These are phyloP conservation scores for Sebastiscus albofasciatus DNA, from an alignment of 2,797 vertebrate species.

Conservation along the genomic window DNA sequence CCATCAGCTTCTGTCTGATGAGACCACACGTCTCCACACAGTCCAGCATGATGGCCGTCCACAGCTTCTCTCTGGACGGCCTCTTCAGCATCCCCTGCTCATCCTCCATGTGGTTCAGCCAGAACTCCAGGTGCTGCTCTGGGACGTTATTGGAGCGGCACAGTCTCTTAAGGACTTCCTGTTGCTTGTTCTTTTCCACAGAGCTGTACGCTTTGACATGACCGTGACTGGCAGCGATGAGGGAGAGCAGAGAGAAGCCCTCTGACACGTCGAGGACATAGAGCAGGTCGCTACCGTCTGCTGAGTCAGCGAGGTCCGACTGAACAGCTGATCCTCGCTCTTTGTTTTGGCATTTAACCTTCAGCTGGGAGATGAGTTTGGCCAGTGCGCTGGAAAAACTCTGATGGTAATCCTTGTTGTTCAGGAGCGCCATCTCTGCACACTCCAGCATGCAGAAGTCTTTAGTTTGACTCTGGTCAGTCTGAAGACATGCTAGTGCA, in stretches of 20 bases:
- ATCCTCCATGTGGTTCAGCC: slow-evolving; percentile 91
- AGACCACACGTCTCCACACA: slow-evolving; percentile 95
- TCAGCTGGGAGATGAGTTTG: slow-evolving; percentile 85
- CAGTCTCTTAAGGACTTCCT: slow-evolving; percentile 86
- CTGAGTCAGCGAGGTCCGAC: not conserved
- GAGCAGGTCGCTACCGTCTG: slow-evolving; percentile 73
- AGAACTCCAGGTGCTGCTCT: slow-evolving; percentile 90
- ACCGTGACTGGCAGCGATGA: slow-evolving; percentile 90
- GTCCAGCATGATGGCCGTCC: slow-evolving; percentile 96
- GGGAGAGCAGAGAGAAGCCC: slow-evolving; percentile 93
- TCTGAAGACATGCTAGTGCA: slow-evolving; percentile 92
- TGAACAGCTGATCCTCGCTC: slow-evolving; percentile 47
- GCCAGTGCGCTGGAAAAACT: slow-evolving; percentile 87
- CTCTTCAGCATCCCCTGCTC: slow-evolving; percentile 90
- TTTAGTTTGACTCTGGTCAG: slow-evolving; percentile 69
- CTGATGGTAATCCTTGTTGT: slow-evolving; percentile 88
- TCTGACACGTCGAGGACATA: slow-evolving; percentile 96
- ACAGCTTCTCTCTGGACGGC: slow-evolving; percentile 91
- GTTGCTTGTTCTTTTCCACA: slow-evolving; percentile 92
- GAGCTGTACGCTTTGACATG: slow-evolving; percentile 92
- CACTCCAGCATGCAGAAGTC: slow-evolving; percentile 88
- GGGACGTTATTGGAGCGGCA: slow-evolving; percentile 86
- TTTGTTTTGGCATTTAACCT: slow-evolving; percentile 43
- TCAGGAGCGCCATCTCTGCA: slow-evolving; percentile 93
- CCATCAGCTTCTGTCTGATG: slow-evolving; percentile 95